Evolutionary conservation across 2,797 vertebrate genomes (phyloP).

Genomic region (Anableps anableps): DNA sequence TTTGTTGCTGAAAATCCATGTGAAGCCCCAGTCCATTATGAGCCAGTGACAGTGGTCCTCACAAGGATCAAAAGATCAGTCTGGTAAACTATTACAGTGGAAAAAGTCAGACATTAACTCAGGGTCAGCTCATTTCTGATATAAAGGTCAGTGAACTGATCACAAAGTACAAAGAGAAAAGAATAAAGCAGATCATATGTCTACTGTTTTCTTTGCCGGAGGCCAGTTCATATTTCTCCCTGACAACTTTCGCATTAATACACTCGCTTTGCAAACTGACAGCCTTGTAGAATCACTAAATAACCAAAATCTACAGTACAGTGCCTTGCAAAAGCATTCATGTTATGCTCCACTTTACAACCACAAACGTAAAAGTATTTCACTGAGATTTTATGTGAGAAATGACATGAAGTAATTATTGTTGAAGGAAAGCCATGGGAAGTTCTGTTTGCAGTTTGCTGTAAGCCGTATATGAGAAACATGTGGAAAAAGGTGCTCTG

Average conservation of each 20-base stretch:
- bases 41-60: slow-evolving; percentile 26
- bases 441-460: background rate
- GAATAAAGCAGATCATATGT: slow-evolving; percentile 16
- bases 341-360: background rate
- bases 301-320: background rate
- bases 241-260: slow-evolving; percentile 25
- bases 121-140: slow-evolving; percentile 29
- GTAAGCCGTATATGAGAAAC: background rate
- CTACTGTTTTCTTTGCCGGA: slow-evolving; percentile 16
- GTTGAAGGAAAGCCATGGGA: background rate
- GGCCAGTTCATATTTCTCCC: slow-evolving; percentile 11
- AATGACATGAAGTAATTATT: too few relatives aligned
- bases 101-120: slow-evolving; percentile 19
- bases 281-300: background rate
- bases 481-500: background rate
- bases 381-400: background rate
- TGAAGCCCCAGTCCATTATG: slow-evolving; percentile 31
- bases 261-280: slow-evolving; percentile 14
- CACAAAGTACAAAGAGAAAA: slow-evolving; percentile 30
- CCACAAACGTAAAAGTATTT: background rate
- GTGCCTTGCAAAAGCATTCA: too few relatives aligned
- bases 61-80: slow-evolving; percentile 51
- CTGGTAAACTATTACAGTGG: slow-evolving; percentile 40
- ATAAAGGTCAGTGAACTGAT: slow-evolving; percentile 36
- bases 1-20: slow-evolving; percentile 32